phyloP scores from a whole-genome alignment of 1,140 invertebrate species.

The Hetaerina americana region DNA sequence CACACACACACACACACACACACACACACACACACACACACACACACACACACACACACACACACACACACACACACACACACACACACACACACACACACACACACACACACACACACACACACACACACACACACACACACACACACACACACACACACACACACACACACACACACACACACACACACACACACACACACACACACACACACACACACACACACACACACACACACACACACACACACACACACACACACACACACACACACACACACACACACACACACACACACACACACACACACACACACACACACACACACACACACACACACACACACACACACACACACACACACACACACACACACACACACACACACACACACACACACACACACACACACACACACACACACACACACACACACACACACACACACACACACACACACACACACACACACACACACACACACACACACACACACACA shows the following conservation, averaged over 20 bases:
- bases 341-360: neutral
- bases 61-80: neutral
- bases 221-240: neutral
- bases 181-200: neutral
- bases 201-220: neutral
- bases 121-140: neutral
- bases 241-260: neutral
- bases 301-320: neutral
- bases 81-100: neutral
- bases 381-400: neutral
- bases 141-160: neutral
- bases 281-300: neutral
- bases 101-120: neutral
- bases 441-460: neutral
- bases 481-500: neutral
- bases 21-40: neutral
- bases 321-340: neutral
- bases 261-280: neutral
- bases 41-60: neutral
- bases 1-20: neutral
- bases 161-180: neutral
- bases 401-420: neutral
- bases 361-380: neutral
- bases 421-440: neutral
- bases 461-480: neutral